Evolutionary conservation across 2,113 vertebrate species (phyloP), one percentile per base, ranked within the genome.

Genomic region (Fregata magnificens): DNA sequence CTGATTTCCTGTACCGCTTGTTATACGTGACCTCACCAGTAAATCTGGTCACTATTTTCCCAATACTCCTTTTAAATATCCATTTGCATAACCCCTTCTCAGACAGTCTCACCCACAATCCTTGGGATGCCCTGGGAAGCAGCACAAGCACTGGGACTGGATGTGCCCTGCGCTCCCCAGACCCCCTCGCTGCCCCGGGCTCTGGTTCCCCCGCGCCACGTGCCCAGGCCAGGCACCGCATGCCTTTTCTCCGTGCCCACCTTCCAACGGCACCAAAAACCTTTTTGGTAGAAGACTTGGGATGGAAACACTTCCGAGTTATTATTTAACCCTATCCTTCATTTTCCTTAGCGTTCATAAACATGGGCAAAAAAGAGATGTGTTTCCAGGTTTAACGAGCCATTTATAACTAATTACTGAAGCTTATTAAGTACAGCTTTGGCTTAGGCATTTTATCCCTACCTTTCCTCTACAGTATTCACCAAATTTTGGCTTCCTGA

Each of bases 401-500:
- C 97, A 88, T 96, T 96, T 97, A 84, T 96, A 96, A 97, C 92
- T 97, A 97, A 97, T 98, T 97, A 97, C 95, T 95, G 95, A 92
- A 97, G 82, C 96, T 96, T 97, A 97, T 97, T 97, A 97, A 97
- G 91, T 25, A 26, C 93, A 97, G 97, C 95, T 96, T 96, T 97
- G 90, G 96, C 94, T 96, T 92, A 97, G 95, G 89, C 89, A 71
- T 97, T 96, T 97, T 97, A 95, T 96, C 94, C 93, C 85, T 95
- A 98, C 96, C 95, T 98, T 97, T 98, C 95, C 97, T 97, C 96
- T 80, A 84, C 95, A 96, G 96, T 97, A 97, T 97, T 97, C 96
- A 98, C 97, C 97, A 97, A 97, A 97, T 95, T 98, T 98, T 97
- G 97, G 96, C 97, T 97, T 94, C 95, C 89, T 97, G 40, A 95